phyloP scores from a whole-genome alignment of 2,888 invertebrate species.

The Limenitis arthemis region DNA sequence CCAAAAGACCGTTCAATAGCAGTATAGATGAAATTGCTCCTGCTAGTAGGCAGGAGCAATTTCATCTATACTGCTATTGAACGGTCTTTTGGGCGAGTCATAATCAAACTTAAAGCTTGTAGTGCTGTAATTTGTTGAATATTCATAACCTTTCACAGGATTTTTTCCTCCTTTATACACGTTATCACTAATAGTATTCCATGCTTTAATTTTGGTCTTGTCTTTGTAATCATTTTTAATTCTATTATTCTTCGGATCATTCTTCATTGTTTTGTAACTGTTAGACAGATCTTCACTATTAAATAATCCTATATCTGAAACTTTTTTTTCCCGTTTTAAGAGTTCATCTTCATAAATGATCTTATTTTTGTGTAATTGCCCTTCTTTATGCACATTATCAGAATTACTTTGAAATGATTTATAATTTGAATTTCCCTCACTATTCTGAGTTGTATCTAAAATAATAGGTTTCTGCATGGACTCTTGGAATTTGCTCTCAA shows the following conservation, averaged over 20 bases:
- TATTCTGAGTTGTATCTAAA: slow-evolving; percentile 10
- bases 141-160: slow-evolving; percentile 47
- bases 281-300: slow-evolving; percentile 30
- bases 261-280: slow-evolving; percentile 33
- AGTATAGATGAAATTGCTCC: slow-evolving; percentile 48
- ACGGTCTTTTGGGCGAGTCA: slow-evolving; percentile 41
- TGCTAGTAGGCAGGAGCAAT: slow-evolving; percentile 50
- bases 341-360: slow-evolving; percentile 11
- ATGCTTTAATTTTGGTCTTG: slow-evolving; percentile 44
- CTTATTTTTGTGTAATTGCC: slow-evolving; percentile 8
- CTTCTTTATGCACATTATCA: slow-evolving; percentile 18
- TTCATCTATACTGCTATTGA: slow-evolving; percentile 43
- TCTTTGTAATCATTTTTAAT: slow-evolving; percentile 40
- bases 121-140: slow-evolving; percentile 49
- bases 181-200: slow-evolving; percentile 35
- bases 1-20: slow-evolving; percentile 36
- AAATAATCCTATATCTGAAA: slow-evolving; percentile 15
- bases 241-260: slow-evolving; percentile 30
- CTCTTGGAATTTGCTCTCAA: slow-evolving; percentile 38
- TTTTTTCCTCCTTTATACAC: slow-evolving; percentile 40
- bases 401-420: slow-evolving; percentile 22
- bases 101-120: slow-evolving; percentile 48
- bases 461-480: slow-evolving; percentile 32
- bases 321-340: slow-evolving; percentile 13
- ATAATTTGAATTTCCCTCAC: slow-evolving; percentile 3